These are phyloP conservation scores for Diachrysia chrysitis DNA, from an alignment of 2,888 invertebrate genomes.

Conservation along the genomic window DNA sequence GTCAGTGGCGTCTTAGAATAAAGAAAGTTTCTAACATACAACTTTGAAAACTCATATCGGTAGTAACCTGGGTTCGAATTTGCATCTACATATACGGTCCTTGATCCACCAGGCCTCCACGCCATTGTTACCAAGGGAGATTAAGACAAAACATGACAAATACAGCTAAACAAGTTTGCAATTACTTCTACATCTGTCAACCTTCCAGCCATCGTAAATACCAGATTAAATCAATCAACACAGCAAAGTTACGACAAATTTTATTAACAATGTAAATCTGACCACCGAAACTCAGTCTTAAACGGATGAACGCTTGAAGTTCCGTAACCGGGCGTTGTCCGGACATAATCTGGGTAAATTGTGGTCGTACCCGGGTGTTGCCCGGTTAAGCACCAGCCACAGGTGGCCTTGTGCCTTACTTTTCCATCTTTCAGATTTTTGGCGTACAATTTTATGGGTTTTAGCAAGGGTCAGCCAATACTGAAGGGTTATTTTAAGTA, in stretches of 20 bases:
- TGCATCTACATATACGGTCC: too few relatives aligned
- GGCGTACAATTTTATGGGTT: constrained; percentile 29
- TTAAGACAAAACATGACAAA: too few relatives aligned
- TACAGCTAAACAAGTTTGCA: too few relatives aligned
- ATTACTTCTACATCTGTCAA: too few relatives aligned
- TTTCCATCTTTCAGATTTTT: constrained; percentile 40
- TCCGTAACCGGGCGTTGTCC: constrained; percentile 51
- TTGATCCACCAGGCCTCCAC: too few relatives aligned
- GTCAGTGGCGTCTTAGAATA: too few relatives aligned
- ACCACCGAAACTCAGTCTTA: constrained; percentile 38
- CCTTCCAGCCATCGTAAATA: neutral
- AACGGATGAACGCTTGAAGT: constrained; percentile 33
- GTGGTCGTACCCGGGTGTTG: constrained; percentile 45
- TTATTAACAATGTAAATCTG: constrained; percentile 45
- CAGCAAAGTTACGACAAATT: constrained; percentile 38
- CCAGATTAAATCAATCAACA: constrained; percentile 21
- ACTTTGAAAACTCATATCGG: too few relatives aligned
- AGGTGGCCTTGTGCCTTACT: constrained; percentile 47
- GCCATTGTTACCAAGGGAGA: too few relatives aligned
- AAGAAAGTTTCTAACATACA: too few relatives aligned
- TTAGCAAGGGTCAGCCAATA: neutral
- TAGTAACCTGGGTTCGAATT: too few relatives aligned
- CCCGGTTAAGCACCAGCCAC: constrained; percentile 50
- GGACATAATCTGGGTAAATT: constrained; percentile 56
- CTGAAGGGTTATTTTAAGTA: neutral